Evolutionary conservation across 2,888 invertebrate species (phyloP).

Genomic region (Hesperia comma): DNA sequence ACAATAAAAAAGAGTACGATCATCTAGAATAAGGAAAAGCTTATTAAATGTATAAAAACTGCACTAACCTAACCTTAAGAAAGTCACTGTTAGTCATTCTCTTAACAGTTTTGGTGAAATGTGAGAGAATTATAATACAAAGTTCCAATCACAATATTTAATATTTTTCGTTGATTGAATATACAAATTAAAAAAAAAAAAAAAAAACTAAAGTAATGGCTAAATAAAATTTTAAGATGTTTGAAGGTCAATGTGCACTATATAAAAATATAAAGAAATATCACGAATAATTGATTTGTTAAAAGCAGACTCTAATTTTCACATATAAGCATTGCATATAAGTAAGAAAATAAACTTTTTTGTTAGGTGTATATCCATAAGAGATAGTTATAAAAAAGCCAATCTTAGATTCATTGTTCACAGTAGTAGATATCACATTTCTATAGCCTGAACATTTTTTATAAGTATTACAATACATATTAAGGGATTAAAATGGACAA

Average conservation of each 20-base stretch:
- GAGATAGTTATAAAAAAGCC: too few species aligned
- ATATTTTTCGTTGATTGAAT: conserved; percentile 1
- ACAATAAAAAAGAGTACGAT: conserved; percentile 27
- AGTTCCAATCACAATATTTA: background rate
- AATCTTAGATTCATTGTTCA: too few species aligned
- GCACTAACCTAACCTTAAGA: conserved; percentile 10
- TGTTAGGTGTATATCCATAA: too few species aligned
- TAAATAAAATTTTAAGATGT: background rate
- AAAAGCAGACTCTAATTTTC: too few species aligned
- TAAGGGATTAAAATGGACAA: too few species aligned
- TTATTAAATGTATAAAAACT: conserved; percentile 19
- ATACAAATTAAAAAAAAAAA: too few species aligned
- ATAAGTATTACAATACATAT: too few species aligned
- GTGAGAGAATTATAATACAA: background rate
- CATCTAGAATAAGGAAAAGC: conserved; percentile 30
- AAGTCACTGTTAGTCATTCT: conserved; percentile 11
- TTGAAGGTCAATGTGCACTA: background rate
- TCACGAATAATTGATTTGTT: background rate
- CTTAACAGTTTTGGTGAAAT: background rate
- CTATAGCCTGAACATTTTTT: too few species aligned
- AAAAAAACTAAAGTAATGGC: too few species aligned
- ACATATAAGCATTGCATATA: too few species aligned
- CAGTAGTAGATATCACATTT: too few species aligned
- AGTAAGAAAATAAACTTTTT: too few species aligned
- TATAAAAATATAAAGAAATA: background rate